Conservation (phyloP, 2,888 invertebrate genomes). For the Ichneumon xanthorius region DNA sequence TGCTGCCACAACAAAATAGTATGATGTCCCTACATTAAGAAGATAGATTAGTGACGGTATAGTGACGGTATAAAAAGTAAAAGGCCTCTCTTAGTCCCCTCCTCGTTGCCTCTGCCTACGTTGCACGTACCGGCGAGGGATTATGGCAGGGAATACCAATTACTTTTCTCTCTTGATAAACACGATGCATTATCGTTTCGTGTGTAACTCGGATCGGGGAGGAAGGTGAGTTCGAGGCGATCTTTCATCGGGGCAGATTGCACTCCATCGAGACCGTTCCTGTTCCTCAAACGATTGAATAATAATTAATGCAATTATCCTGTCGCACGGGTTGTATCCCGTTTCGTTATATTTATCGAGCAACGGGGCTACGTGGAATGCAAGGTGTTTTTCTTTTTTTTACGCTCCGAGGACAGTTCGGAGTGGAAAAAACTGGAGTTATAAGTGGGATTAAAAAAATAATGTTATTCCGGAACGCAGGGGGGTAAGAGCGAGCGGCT, state of each 20-base stretch:
- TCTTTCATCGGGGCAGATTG: constrained; percentile 19
- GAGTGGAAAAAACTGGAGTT: constrained; percentile 10
- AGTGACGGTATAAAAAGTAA: neutral
- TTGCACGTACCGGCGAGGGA: neutral
- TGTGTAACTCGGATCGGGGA: constrained; percentile 12
- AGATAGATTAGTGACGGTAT: too few relatives aligned
- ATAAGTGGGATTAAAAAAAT: neutral
- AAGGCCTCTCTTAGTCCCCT: constrained; percentile 5
- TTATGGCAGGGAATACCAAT: constrained; percentile 36
- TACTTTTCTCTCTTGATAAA: constrained; percentile 20
- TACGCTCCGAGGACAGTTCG: neutral
- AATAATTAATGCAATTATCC: constrained; percentile 59
- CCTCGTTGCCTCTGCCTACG: neutral
- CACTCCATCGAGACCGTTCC: neutral
- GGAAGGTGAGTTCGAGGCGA: constrained; percentile 8
- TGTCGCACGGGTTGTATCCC: constrained; percentile 24
- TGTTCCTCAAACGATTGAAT: constrained; percentile 47
- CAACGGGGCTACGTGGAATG: neutral
- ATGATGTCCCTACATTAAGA: too few relatives aligned
- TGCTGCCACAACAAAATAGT: too few relatives aligned
- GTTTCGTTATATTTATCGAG: constrained; percentile 20
- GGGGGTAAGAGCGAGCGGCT: neutral
- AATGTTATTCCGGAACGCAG: neutral
- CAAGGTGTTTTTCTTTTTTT: neutral
- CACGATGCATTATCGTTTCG: constrained; percentile 14